Percentiles rank a stretch among this genome's conserved stretches.
Evolutionary conservation across 2,888 invertebrate genomes (phyloP).

Genomic region (Aleiodes leptofemur): DNA sequence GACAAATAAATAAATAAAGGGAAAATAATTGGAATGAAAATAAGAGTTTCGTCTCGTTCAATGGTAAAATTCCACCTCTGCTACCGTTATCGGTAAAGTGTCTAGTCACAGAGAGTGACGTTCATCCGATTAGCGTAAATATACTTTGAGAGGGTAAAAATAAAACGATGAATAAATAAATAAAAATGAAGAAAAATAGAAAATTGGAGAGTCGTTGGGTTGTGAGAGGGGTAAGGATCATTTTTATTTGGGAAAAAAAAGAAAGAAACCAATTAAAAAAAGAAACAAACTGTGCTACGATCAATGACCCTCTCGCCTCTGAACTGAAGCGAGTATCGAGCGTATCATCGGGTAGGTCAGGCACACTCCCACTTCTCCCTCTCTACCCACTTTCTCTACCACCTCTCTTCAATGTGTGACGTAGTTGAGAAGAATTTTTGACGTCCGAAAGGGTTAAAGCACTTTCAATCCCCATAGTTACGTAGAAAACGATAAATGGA

Average conservation of each 20-base stretch:
- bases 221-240: neutral
- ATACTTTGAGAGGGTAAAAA: slow-evolving; percentile 41
- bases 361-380: slow-evolving; percentile 5
- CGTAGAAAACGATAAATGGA: neutral
- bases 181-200: neutral
- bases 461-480: neutral
- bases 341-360: slow-evolving; percentile 33
- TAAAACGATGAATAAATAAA: slow-evolving; percentile 33
- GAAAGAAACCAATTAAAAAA: neutral
- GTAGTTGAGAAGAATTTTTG: slow-evolving; percentile 22
- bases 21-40: neutral
- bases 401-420: neutral
- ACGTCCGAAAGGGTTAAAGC: slow-evolving; percentile 8
- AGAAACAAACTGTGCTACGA: slow-evolving; percentile 23
- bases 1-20: slow-evolving; percentile 19
- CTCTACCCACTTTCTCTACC: neutral
- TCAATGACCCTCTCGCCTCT: slow-evolving; percentile 37
- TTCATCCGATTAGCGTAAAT: slow-evolving; percentile 49
- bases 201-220: neutral
- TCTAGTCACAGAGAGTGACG: slow-evolving; percentile 43
- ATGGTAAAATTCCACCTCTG: slow-evolving; percentile 23
- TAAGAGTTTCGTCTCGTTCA: slow-evolving; percentile 3
- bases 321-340: slow-evolving; percentile 28
- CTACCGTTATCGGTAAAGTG: slow-evolving; percentile 42
- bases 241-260: slow-evolving; percentile 24